Conservation (phyloP, 2,797 vertebrate species). For the Coilia nasus region DNA sequence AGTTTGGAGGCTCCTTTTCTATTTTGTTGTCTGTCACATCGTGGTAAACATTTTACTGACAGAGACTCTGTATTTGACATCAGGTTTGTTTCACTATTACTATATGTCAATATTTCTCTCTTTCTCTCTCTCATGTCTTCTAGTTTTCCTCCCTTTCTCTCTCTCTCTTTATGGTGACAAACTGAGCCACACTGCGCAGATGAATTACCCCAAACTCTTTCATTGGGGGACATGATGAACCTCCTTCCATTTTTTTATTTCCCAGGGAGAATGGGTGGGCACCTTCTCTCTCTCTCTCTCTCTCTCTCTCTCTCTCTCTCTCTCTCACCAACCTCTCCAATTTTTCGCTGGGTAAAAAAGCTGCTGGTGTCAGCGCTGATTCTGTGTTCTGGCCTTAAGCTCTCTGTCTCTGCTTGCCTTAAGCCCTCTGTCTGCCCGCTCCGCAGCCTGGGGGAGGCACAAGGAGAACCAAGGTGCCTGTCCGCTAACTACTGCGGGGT, state of each 20-base stretch:
- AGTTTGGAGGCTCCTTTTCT: too few species aligned
- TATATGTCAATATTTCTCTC: not conserved
- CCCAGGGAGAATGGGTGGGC: not conserved
- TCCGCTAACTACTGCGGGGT: not conserved
- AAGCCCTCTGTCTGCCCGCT: not conserved
- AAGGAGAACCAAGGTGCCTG: not conserved
- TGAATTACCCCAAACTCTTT: not conserved
- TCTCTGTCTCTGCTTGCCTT: conserved; percentile 10
- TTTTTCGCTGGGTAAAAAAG: not conserved
- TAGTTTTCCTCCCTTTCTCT: not conserved
- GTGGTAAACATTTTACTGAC: too few species aligned
- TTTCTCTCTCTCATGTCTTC: not conserved
- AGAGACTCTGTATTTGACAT: too few species aligned
- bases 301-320: too few species aligned
- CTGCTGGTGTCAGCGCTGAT: conserved; percentile 26
- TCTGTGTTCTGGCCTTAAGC: conserved; percentile 21
- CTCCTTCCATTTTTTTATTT: not conserved
- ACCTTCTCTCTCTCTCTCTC: not conserved
- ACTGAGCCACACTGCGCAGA: not conserved
- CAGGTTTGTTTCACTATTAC: not conserved
- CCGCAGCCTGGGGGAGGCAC: not conserved
- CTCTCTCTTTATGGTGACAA: not conserved
- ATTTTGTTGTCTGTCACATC: too few species aligned
- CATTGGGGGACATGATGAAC: conserved; percentile 11
- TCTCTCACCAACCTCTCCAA: not conserved